These are phyloP conservation scores for Cladorhizidae sp. DNA, from an alignment of 37 sponge, comb jelly and placozoan species.

Conservation along the genomic window DNA sequence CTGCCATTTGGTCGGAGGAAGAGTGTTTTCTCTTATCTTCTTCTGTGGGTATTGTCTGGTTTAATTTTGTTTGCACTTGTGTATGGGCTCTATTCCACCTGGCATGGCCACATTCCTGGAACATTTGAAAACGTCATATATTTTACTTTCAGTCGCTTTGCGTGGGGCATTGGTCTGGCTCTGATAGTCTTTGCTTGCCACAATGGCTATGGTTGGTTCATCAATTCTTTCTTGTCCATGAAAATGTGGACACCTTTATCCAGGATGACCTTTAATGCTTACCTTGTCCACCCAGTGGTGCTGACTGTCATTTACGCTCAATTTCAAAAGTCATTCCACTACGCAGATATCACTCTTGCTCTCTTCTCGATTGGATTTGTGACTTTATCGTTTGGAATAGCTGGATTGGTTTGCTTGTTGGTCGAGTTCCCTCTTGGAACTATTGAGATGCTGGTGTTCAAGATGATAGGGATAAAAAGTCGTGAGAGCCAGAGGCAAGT, in stretches of 20 bases:
- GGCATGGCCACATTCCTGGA: constrained; percentile 47
- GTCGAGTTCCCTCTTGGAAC: constrained; percentile 82
- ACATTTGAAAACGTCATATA: constrained; percentile 67
- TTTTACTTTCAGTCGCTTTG: constrained; percentile 48
- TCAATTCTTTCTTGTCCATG: constrained; percentile 80
- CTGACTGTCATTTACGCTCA: constrained; percentile 38
- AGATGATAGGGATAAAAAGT: constrained; percentile 31
- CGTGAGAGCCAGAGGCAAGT: constrained; percentile 37
- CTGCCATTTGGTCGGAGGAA: constrained; percentile 3
- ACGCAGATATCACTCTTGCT: constrained; percentile 33
- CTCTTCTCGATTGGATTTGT: constrained; percentile 43
- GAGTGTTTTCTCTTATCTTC: constrained; percentile 12
- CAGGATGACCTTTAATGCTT: constrained; percentile 82
- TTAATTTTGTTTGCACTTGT: constrained; percentile 16
- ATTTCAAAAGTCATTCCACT: constrained; percentile 33
- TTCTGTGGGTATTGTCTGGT: constrained; percentile 40
- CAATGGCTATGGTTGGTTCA: constrained; percentile 77
- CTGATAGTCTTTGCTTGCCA: constrained; percentile 74
- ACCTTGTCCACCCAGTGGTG: constrained; percentile 84
- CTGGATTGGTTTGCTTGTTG: constrained; percentile 51
- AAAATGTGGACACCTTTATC: constrained; percentile 86
- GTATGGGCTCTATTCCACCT: constrained; percentile 64
- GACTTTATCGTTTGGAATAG: constrained; percentile 67
- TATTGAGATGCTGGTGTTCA: constrained; percentile 63
- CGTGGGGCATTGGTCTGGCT: constrained; percentile 76